phyloP scores from a whole-genome alignment of 2,888 invertebrate species.

The Neocrepidodera transversa region DNA sequence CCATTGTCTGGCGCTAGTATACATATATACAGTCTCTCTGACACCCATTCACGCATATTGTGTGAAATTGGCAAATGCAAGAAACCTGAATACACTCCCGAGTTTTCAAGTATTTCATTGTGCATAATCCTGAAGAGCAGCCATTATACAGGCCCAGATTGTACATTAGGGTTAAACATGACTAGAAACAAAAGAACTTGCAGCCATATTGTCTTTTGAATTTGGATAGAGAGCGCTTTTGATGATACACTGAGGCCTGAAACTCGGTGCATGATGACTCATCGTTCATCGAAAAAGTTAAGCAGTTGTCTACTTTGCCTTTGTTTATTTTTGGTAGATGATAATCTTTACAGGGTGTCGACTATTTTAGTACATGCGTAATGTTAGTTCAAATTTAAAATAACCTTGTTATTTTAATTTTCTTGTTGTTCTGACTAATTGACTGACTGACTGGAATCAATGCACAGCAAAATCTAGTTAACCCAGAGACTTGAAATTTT shows the following conservation, averaged over 20 bases:
- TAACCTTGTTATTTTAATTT: too few species aligned
- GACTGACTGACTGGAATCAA: too few species aligned
- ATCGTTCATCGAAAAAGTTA: conserved; percentile 20
- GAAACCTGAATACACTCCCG: conserved; percentile 28
- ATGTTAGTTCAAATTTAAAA: too few species aligned
- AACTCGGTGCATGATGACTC: conserved; percentile 22
- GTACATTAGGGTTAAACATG: conserved; percentile 54
- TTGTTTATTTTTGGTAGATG: conserved; percentile 2
- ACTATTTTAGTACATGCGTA: too few species aligned
- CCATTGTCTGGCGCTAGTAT: conserved; percentile 49
- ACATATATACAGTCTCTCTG: conserved; percentile 40
- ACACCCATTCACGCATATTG: conserved; percentile 53
- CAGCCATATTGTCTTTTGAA: conserved; percentile 49
- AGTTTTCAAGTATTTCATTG: conserved; percentile 40
- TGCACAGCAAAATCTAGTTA: too few species aligned
- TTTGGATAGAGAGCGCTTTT: conserved; percentile 32
- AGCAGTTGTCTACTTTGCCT: conserved; percentile 8
- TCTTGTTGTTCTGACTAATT: too few species aligned
- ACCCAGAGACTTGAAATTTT: too few species aligned
- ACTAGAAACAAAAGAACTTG: conserved; percentile 50
- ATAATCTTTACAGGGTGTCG: too few species aligned
- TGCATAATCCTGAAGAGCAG: conserved; percentile 36
- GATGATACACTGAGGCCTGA: conserved; percentile 26
- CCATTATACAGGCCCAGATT: conserved; percentile 41
- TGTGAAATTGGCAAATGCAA: conserved; percentile 49